Evolutionary conservation across 2,888 invertebrate species (phyloP), one percentile per base, ranked within the genome.

Genomic region (Drosophila multiciliata): DNA sequence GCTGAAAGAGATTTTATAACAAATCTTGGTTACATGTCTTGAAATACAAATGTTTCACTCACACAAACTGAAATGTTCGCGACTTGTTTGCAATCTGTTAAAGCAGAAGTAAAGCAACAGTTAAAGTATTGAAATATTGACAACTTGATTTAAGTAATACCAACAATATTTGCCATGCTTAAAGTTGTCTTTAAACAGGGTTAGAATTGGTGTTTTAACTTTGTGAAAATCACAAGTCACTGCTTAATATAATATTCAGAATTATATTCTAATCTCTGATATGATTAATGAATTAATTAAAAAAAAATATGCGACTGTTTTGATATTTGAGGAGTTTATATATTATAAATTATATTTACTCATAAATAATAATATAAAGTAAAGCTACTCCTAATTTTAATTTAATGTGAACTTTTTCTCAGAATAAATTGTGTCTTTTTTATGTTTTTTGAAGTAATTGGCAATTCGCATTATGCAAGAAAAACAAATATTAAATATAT

Each of bases 21-120:
- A 50, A 50, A 50, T 50, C 50, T 50, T 50, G 50, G 29, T 29
- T 50, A 50, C 50, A 50, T 50, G 17, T 50, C 29, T 50, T 50
- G 29, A 50, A 29, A 50, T 45, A 45, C 45, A 45, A 45, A 45
- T 45, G 42, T 45, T 20, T 45, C 23, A 8, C 45, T 45, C 45
- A 42, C 20, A 26, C 26, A 48, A 26, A 3, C 50, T n/a, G 29
- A 49, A 29, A 29, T 49, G 49, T 17, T 26, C 26, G 49, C 49
- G 17, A 26, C 23, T 49, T 26, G 15, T 45, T 3, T 20, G 20
- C 15, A 15, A 23, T 45, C 45, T 45, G 45, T 8, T 9, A 26
- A 49, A 15, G 9, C 26, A 49, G 17, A 49, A 7, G 26, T 5
- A 17, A 26, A 26, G 26, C 26, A 49, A 26, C 5, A 15, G 20